Percentiles rank a stretch among this genome's conserved stretches.
Evolutionary conservation across 2,888 invertebrate genomes (phyloP).

Genomic region (Sphecodes monilicornis): DNA sequence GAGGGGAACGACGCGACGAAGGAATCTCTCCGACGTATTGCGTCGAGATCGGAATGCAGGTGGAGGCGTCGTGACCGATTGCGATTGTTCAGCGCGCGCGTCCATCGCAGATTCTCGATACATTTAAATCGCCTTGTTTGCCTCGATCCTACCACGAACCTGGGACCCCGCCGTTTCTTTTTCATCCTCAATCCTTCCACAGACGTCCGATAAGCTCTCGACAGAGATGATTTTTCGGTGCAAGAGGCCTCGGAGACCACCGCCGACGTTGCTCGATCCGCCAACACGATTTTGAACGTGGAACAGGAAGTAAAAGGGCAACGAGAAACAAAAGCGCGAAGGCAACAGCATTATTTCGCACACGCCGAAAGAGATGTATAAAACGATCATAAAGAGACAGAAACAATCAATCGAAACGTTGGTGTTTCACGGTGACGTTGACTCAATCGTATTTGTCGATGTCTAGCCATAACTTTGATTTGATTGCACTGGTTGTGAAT

Average conservation of each 20-base stretch:
- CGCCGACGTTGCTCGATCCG: constrained; percentile 45
- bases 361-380: neutral
- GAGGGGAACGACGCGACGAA: constrained; percentile 51
- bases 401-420: constrained; percentile 21
- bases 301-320: neutral
- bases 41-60: constrained; percentile 63
- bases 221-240: constrained; percentile 44
- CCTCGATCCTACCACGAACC: constrained; percentile 25
- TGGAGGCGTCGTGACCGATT: constrained; percentile 71
- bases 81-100: constrained; percentile 71
- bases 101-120: constrained; percentile 73
- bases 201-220: constrained; percentile 26
- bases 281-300: constrained; percentile 22
- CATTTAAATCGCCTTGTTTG: constrained; percentile 76
- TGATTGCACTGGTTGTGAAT: too few relatives aligned
- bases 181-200: neutral
- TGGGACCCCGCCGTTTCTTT: neutral
- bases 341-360: neutral
- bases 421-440: neutral
- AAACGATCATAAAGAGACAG: neutral
- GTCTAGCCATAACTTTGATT: constrained; percentile 27
- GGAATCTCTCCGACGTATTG: constrained; percentile 54
- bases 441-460: neutral
- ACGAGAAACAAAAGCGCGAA: too few relatives aligned
- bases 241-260: constrained; percentile 42